Base-by-base conservation (phyloP, 2,113 vertebrate species). In the Danionella cerebrum region DNA sequence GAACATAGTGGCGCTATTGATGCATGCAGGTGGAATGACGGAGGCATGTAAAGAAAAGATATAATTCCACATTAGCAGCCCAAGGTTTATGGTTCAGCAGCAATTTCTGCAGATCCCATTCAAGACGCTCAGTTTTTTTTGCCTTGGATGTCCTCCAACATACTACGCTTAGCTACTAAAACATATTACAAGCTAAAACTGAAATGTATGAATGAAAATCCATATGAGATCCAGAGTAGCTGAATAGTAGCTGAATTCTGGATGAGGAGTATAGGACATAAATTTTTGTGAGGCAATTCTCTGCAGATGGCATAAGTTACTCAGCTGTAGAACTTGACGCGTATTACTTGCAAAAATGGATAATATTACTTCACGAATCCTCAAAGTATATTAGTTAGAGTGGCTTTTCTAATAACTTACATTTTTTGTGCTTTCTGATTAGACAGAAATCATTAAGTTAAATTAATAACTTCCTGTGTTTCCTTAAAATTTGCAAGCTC, bases 31-130 rank as follows among this genome's bases (percentile, higher is more conserved):
- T 54, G 51, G 13, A 19, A 8, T 11, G 11, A 39, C 58, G 70
- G 36, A 72, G 54, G 38, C 12, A 33, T 21, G 24, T 45, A 38
- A 42, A 10, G 44, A 42, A 21, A 42, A 2, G 13, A 52, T 21
- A 35, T 45, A 22, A 70, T 36, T 50, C 18, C 18, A 48, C 53
- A 33, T 67, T 33, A 44, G 31, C 25, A 55, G 31, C 52, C 19
- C 11, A 42, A 42, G 39, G 54, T 54, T 58, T 29, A 58, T 36
- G 44, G 41, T 51, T 58, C 64, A 18, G 53, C 54, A 69, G 33
- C 44, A 59, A 54, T 69, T 69, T 69, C 48, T 69, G 24, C 44
- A 4, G 38, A 54, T 47, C 27, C 41, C 11, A 31, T 45, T 52
- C 22, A 52, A 18, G 25, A 63, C 31, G 13, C 7, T n/a, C 10